Conservation (phyloP, 2,888 invertebrate genomes). For the Acholoe squamosa region DNA sequence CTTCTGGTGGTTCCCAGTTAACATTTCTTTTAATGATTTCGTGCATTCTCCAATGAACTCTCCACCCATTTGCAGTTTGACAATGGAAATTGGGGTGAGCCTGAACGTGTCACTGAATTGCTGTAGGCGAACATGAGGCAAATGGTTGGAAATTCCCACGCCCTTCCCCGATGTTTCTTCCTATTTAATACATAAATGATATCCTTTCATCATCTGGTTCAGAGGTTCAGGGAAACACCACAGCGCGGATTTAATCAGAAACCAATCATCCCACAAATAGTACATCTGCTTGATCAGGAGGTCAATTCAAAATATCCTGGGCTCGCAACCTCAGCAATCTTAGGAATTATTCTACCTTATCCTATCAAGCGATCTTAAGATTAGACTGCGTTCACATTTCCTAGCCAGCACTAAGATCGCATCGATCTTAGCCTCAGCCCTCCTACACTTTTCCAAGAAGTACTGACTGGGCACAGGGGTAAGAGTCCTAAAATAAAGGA, state of each 20-base stretch:
- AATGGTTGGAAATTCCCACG: not conserved
- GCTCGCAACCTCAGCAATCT: no score
- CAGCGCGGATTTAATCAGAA: not conserved
- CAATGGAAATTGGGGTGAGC: not conserved
- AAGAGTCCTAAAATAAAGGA: no score
- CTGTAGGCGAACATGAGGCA: not conserved
- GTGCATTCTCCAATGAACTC: not conserved
- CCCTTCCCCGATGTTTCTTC: not conserved
- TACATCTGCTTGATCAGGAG: no score
- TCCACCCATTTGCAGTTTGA: not conserved
- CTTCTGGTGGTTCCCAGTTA: not conserved
- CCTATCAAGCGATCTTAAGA: no score
- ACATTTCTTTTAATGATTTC: not conserved
- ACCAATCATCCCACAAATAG: not conserved
- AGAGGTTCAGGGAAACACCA: no score
- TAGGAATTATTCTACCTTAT: no score
- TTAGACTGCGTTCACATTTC: no score
- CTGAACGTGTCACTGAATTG: not conserved
- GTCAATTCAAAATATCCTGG: no score
- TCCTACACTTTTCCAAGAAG: no score
- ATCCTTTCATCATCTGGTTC: not conserved
- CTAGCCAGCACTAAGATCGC: no score
- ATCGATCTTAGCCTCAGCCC: no score
- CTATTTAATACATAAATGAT: not conserved
- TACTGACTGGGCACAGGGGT: no score